Evolutionary conservation across 2,113 vertebrate genomes (phyloP).

Genomic region (Jacana jacana): DNA sequence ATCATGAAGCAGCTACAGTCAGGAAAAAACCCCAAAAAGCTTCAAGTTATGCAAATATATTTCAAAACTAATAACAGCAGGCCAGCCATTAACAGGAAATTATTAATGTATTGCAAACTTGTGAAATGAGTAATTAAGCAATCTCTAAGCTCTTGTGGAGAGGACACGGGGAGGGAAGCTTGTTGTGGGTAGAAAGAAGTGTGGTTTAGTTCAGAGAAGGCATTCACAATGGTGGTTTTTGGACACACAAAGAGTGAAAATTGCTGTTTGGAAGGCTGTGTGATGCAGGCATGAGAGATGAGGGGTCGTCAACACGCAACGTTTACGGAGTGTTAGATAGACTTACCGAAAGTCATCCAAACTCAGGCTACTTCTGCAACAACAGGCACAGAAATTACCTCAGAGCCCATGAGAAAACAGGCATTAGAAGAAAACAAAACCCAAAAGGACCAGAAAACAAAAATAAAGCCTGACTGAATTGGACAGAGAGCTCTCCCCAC

Average conservation of each 20-base stretch:
- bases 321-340: slow-evolving; percentile 71
- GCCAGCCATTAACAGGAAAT: background rate
- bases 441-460: background rate
- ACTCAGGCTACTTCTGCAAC: slow-evolving; percentile 97
- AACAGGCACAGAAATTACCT: slow-evolving; percentile 86
- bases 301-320: slow-evolving; percentile 58
- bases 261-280: slow-evolving; percentile 60
- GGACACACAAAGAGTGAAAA: slow-evolving; percentile 7
- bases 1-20: background rate
- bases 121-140: background rate
- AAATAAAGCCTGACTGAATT: background rate
- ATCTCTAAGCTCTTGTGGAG: background rate
- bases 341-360: slow-evolving; percentile 93
- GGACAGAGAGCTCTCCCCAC: background rate
- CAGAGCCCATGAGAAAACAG: slow-evolving; percentile 59
- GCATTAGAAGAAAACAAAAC: background rate
- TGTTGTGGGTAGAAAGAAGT: background rate
- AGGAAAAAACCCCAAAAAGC: background rate
- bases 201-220: background rate
- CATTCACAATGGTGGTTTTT: background rate
- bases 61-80: background rate
- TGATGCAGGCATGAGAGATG: slow-evolving; percentile 49
- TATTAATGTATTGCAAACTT: background rate
- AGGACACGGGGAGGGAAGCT: background rate
- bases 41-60: background rate